Conservation (phyloP, 2,113 vertebrate species). For the Platanista minor region DNA sequence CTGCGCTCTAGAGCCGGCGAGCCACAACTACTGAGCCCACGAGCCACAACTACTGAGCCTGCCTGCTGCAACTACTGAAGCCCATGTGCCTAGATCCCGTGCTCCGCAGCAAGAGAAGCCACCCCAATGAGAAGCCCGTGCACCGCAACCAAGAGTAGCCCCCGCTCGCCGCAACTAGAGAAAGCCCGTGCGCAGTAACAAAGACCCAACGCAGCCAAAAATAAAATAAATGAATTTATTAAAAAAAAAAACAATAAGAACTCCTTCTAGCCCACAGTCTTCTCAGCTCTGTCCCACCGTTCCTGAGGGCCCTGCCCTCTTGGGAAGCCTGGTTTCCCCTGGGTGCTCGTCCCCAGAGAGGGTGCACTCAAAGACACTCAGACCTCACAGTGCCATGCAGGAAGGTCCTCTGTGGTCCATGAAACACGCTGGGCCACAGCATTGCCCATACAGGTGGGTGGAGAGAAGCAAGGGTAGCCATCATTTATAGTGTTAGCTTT, state of each 20-base stretch:
- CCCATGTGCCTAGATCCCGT: accelerated
- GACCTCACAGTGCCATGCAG: accelerated
- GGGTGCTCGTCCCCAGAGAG: accelerated
- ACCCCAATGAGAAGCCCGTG: too few species aligned
- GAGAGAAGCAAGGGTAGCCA: too few species aligned
- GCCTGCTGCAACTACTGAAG: too few species aligned
- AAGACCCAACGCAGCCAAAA: too few species aligned
- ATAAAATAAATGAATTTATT: too few species aligned
- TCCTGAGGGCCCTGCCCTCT: background rate
- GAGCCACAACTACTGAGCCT: too few species aligned
- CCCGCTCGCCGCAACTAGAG: too few species aligned
- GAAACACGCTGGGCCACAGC: background rate
- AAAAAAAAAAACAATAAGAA: too few species aligned
- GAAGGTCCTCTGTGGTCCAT: background rate
- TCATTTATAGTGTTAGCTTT: accelerated
- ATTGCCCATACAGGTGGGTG: accelerated
- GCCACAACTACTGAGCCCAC: too few species aligned
- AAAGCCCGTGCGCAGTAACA: accelerated
- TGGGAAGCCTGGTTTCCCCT: background rate
- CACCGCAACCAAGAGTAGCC: too few species aligned
- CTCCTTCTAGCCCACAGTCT: background rate
- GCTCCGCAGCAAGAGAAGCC: too few species aligned
- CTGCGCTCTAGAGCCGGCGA: too few species aligned
- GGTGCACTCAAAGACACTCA: background rate
- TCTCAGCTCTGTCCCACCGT: background rate